Base-by-base conservation (phyloP, 2,113 vertebrate genomes). In the Forbesichthys papilliferus region DNA sequence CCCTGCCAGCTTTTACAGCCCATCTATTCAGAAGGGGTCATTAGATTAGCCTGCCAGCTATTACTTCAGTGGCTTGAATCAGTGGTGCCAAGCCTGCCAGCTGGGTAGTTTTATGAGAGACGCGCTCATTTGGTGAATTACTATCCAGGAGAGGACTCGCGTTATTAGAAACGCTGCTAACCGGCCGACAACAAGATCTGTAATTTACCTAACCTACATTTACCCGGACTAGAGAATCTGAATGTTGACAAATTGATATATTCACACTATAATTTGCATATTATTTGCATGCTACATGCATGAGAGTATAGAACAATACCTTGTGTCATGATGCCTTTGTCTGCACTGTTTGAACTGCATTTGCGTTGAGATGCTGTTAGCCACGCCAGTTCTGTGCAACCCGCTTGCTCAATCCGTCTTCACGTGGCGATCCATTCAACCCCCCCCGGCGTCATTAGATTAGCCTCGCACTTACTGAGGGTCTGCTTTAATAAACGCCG, bases 11-110 rank as follows among this genome's bases (percentile, higher is more conserved):
- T 62, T 78, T 88, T 70, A 85, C 66, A 53, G 70, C 11, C 71
- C 78, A 69, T 80, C 74, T 66, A 65, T 74, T 66, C 56, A 57
- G 73, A 74, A 64, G 61, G 58, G 58, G 51, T 75, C 80, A 84
- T 80, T 69, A 73, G 72, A 84, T 83, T 66, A 76, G 68, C 61
- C 54, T 63, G 74, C 55, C 56, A 75, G 58, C 66, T 68, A 80
- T 83, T 71, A 80, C 77, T 73, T 68, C 34, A 69, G 72, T 48
- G 74, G 48, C 61, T 82, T 74, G 74, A 83, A 86, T 78, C 66
- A 85, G 74, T 34, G 56, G 33, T 54, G 61, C 47, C 36, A 62
- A 69, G 61, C 36, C 14, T 69, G 77, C 54, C 59, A 63, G 63
- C 1, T 71, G 66, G 72, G 20, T 33, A 27, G 57, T 79, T 49